Evolutionary conservation across 2,797 vertebrate species (phyloP).

Genomic region (Danio albolineatus): DNA sequence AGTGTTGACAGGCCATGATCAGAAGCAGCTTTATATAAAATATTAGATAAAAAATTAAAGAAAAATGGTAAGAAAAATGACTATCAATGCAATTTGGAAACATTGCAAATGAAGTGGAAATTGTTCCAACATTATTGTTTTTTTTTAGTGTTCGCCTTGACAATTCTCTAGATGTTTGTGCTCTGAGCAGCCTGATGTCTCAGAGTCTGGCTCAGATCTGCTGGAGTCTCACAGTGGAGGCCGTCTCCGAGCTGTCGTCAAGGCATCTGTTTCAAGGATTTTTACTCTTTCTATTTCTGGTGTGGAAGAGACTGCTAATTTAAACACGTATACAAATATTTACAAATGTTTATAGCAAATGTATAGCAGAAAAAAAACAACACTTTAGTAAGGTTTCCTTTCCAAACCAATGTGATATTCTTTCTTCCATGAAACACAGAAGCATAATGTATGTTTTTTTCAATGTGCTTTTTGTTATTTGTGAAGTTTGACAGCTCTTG

Average conservation of each 20-base stretch:
- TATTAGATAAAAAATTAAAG: too few species aligned
- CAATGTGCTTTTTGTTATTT: neutral
- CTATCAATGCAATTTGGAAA: too few species aligned
- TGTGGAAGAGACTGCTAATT: neutral
- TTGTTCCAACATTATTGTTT: too few species aligned
- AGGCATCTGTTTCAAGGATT: neutral
- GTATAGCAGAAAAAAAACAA: too few species aligned
- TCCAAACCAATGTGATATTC: neutral
- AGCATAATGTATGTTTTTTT: neutral
- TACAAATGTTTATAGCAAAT: neutral
- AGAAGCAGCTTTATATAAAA: too few species aligned
- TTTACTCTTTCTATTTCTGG: neutral
- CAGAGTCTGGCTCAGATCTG: conserved; percentile 8
- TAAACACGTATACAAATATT: neutral
- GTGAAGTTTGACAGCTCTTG: neutral
- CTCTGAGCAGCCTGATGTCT: neutral
- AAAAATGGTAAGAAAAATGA: too few species aligned
- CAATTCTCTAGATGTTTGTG: conserved; percentile 9
- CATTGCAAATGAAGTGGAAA: too few species aligned
- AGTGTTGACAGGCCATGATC: too few species aligned
- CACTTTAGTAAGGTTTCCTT: too few species aligned
- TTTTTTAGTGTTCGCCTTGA: neutral
- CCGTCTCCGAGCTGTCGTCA: neutral
- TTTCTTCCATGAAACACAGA: neutral
- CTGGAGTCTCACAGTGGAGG: neutral